Evolutionary conservation across 1,140 invertebrate species (phyloP), one percentile per base, ranked within the genome.

Genomic region (Pararge aegeria): DNA sequence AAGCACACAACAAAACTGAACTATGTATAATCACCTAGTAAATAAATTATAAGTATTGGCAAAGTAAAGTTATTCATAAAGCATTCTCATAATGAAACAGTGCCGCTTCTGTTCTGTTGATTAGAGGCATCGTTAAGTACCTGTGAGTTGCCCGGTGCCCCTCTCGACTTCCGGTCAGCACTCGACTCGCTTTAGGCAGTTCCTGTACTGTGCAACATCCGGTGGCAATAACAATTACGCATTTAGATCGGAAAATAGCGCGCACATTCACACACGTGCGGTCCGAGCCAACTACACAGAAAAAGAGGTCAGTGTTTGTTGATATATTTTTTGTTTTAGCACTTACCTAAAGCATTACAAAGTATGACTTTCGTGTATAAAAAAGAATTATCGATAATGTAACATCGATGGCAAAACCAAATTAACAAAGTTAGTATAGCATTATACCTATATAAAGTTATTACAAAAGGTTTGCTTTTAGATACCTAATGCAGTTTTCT

Each of bases 191-290:
- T 80, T 75, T 72, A 63, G 66, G 56, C 67, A 68, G 67, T 80
- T 71, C 73, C 72, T 68, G 58, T 61, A 59, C 62, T 80, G 55
- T 72, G 70, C 69, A 78, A 83, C 73, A 73, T 87, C 81, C 81
- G 73, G 60, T 68, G 51, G 70, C 59, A 70, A 73, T 71, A 67
- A 78, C 69, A 59, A 73, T 66, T 66, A 61, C 55, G 44, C 38
- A 71, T 61, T 71, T 63, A 52, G 59, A 58, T 70, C 59, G 37
- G 57, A 60, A 65, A 61, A 51, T 51, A 46, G 60, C 42, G 38
- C 50, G 27, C 40, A 37, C 48, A 19, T 37, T 46, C 18, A 16
- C n/a, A 46, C 42, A 46, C 42, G 42, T 46, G 20, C 42, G 59
- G 18, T 6, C 42, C 20, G 42, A 15, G 10, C 42, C 16, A 7